Conservation (phyloP, 2,113 vertebrate genomes). For the Tautogolabrus adspersus region DNA sequence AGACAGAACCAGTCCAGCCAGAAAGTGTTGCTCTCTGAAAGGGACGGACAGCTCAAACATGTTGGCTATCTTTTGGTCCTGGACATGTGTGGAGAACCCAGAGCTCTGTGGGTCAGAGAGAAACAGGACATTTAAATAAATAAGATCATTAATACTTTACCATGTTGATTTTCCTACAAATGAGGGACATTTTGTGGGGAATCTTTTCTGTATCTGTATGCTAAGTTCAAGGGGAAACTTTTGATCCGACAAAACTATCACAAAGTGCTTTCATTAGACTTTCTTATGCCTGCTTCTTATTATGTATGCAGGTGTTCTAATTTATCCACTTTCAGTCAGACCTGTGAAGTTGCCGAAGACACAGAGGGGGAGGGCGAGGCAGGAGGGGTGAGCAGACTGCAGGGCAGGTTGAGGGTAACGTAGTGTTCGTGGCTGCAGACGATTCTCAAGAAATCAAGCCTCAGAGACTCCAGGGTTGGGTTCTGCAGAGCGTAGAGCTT, state of each 20-base stretch:
- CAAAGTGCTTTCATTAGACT: no score
- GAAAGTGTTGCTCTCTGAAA: slow-evolving; percentile 96
- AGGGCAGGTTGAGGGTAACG: slow-evolving; percentile 96
- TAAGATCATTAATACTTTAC: no score
- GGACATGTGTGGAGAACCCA: slow-evolving; percentile 96
- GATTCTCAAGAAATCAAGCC: slow-evolving; percentile 94
- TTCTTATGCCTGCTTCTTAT: no score
- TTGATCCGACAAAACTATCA: no score
- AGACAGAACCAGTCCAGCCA: slow-evolving; percentile 94
- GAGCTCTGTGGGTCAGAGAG: slow-evolving; percentile 87
- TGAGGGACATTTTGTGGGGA: no score
- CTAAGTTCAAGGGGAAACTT: no score
- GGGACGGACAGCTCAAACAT: slow-evolving; percentile 99
- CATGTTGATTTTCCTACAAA: no score
- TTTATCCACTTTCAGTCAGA: slow-evolving; percentile 57
- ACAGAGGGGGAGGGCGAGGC: slow-evolving; percentile 97
- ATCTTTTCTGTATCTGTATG: no score
- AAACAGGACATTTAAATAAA: background rate
- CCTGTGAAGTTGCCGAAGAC: slow-evolving; percentile 98
- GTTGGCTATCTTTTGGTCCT: slow-evolving; percentile 99
- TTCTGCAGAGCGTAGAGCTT: slow-evolving; percentile 92
- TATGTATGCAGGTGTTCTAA: no score
- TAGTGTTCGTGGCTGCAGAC: slow-evolving; percentile 98
- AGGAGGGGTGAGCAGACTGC: slow-evolving; percentile 94
- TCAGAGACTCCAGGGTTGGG: slow-evolving; percentile 93